Percentiles rank a stretch among this genome's conserved stretches.
These are phyloP conservation scores for Drosophila repleta DNA, from an alignment of 1,140 invertebrate genomes.

Conservation along the genomic window DNA sequence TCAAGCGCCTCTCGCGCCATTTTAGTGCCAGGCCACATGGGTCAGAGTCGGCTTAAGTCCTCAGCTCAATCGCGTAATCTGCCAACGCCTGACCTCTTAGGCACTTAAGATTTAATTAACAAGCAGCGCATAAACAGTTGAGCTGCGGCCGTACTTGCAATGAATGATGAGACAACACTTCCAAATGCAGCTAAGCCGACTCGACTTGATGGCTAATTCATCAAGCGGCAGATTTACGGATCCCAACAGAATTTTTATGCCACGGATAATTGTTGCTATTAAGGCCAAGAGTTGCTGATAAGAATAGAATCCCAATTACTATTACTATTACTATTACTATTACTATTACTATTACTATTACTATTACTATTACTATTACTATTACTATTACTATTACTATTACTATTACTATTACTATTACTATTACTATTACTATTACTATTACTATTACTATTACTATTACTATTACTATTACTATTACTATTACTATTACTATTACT, in stretches of 20 bases:
- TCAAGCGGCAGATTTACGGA: constrained; percentile 1
- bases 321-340: too few relatives aligned
- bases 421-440: too few relatives aligned
- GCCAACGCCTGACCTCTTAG: constrained; percentile 26
- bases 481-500: too few relatives aligned
- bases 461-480: too few relatives aligned
- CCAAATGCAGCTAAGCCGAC: background rate
- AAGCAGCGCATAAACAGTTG: background rate
- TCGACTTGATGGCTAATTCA: background rate
- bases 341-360: too few relatives aligned
- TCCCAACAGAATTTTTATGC: background rate
- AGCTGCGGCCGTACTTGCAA: constrained; percentile 5
- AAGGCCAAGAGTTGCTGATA: background rate
- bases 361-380: too few relatives aligned
- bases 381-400: too few relatives aligned
- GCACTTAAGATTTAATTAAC: constrained; percentile 34
- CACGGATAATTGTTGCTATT: background rate
- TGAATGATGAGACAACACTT: constrained; percentile 29
- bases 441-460: too few relatives aligned
- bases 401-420: too few relatives aligned
- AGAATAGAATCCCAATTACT: background rate
- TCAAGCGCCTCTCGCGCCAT: background rate
- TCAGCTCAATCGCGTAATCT: constrained; percentile 5
- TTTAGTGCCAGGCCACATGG: too few relatives aligned
- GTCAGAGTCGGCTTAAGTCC: background rate